Evolutionary conservation across 2,888 invertebrate genomes (phyloP).

Genomic region (Panopea generosa): DNA sequence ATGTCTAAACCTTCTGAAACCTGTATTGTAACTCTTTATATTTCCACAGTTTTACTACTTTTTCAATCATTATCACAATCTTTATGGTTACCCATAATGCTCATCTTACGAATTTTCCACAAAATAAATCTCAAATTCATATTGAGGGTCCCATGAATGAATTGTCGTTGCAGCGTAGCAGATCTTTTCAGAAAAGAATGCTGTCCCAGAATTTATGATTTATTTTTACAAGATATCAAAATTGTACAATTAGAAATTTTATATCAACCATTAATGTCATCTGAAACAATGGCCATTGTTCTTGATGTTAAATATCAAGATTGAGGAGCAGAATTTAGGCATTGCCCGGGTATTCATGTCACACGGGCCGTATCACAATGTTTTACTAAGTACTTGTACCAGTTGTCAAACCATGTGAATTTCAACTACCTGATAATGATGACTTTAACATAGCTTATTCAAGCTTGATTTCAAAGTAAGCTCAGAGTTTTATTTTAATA

Average conservation of each 20-base stretch:
- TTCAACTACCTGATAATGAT: too few species aligned
- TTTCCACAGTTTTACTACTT: too few species aligned
- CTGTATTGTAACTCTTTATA: too few species aligned
- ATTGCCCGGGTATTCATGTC: too few species aligned
- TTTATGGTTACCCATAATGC: slow-evolving; percentile 29
- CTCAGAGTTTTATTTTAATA: too few species aligned
- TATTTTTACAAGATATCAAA: slow-evolving; percentile 27
- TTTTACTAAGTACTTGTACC: too few species aligned
- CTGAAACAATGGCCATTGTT: slow-evolving; percentile 19
- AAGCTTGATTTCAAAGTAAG: too few species aligned
- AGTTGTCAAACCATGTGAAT: too few species aligned
- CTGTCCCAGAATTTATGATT: slow-evolving; percentile 25
- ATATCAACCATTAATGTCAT: slow-evolving; percentile 34
- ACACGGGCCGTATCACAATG: too few species aligned
- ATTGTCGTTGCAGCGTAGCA: slow-evolving; percentile 1
- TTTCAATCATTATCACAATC: background rate
- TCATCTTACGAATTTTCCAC: slow-evolving; percentile 34
- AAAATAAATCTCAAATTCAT: slow-evolving; percentile 13
- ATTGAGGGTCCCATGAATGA: slow-evolving; percentile 16
- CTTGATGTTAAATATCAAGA: slow-evolving; percentile 1
- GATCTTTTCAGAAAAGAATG: slow-evolving; percentile 1
- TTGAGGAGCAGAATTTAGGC: too few species aligned
- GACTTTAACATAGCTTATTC: too few species aligned
- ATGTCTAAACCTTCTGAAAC: too few species aligned
- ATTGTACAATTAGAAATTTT: slow-evolving; percentile 30